Base-by-base conservation (phyloP, 37 sponge, comb jelly and placozoan genomes). In the Halichondria panicea region DNA sequence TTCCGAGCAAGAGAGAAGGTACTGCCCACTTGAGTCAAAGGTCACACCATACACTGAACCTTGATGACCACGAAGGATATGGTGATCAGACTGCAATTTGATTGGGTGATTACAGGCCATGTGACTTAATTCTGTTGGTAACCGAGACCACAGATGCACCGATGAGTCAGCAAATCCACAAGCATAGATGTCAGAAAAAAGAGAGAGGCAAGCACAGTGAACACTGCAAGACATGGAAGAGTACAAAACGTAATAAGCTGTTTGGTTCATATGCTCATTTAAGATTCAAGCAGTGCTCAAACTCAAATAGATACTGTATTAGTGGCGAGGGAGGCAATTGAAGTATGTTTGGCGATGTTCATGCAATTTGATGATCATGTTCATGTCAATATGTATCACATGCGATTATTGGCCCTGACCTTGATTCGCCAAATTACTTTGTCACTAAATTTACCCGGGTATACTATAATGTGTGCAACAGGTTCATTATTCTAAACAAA, bases 81-180 rank as follows among this genome's bases (percentile, higher is more conserved):
- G 9, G 75, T 80, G 76, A 46, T 63, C 63, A 43, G 45, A 21
- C 37, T 25, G 25, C 28, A 18, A 28, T 43, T 28, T 5, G 35
- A 40, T 37, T 52, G 22, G 72, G 48, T 24, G 40, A 66, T 21
- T 30, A n/a, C 19, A 63, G 66, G 54, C 72, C 73, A 72, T 72
- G 84, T 83, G 76, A 75, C 34, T 37, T 4, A 63, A 59, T 13
- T 41, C 11, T 25, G 70, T 43, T 27, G 79, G 79, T 8, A 79
- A 27, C 43, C 39, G 61, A 35, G 77, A 54, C 93, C 89, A 92
- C 34, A 92, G 12, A 37, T 63, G 81, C 46, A 92, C 28, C 1
- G 93, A 88, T 38, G 93, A 92, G 68, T 92, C 89, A 35, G 75
- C 66, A 62, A 79, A 84, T 38, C 91, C 91, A 75, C 81, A 74